Base-by-base conservation (phyloP, 2,797 vertebrate genomes). In the Staurois parvus region DNA sequence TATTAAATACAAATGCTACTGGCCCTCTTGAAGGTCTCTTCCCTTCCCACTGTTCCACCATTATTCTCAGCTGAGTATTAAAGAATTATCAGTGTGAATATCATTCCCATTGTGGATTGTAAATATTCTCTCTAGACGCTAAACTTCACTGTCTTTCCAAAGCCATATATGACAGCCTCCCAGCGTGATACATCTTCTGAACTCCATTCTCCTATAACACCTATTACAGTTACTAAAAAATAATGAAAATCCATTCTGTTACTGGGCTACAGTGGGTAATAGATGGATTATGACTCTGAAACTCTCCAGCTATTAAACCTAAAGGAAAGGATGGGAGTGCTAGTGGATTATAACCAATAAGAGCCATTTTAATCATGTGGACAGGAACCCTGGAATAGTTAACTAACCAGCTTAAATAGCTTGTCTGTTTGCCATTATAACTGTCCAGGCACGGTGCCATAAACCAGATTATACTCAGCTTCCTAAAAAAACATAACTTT, bases 341-440 rank as follows among this genome's bases (percentile, higher is more conserved):
- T 72, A 67, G 67, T 66, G 68, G 66, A 17, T 83, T 13, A 75
- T 84, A 75, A 56, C 56, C 85, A 56, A 87, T 87, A 82, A 42
- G 67, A 42, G 48, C 48, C 72, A 84, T 56, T 24, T 89, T 88
- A 87, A 88, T 77, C 59, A 85, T 88, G 59, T 42, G 2, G 52
- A 40, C 56, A 78, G n/a, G 84, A 69, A 81, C 45, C 68, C 81
- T 52, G 52, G 28, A 52, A 56, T 72, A 78, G 67, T 78, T 86
- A 86, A 83, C 79, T 75, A 88, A 84, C 68, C 82, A 88, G 87
- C 89, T 88, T 87, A 83, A 87, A 81, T 73, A 73, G 66, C 37
- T 84, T 75, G 86, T 52, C 68, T 32, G 80, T 86, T 81, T 78
- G 77, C 85, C 85, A 76, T 84, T 77, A 79, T 88, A 89, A 89